phyloP scores from a whole-genome alignment of 2,888 invertebrate species.

The Elgonia sp. region DNA sequence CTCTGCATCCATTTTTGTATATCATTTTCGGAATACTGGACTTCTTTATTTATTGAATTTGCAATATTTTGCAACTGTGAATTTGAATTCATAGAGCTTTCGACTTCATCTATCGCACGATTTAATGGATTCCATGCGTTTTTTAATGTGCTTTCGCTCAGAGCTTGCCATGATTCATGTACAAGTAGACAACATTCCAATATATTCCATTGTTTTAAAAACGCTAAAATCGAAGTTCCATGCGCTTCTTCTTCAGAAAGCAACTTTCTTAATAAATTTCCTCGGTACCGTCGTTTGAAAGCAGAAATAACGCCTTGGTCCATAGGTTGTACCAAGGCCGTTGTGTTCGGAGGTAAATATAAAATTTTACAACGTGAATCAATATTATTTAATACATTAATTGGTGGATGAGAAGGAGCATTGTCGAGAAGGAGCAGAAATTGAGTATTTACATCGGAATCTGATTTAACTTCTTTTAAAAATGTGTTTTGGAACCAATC shows the following conservation, averaged over 20 bases:
- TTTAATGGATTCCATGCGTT: constrained; percentile 15
- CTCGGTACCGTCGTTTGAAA: constrained; percentile 69
- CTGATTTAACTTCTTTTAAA: not conserved
- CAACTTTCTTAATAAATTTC: constrained; percentile 13
- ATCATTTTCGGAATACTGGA: constrained; percentile 10
- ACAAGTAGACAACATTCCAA: constrained; percentile 10
- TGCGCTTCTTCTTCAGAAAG: not conserved
- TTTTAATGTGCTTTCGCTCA: not conserved
- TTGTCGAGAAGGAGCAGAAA: constrained; percentile 42
- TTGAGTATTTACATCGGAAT: not conserved
- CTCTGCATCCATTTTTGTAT: constrained; percentile 18
- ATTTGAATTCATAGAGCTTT: constrained; percentile 7
- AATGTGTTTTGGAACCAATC: constrained; percentile 53
- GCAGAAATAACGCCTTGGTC: constrained; percentile 79
- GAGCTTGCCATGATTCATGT: not conserved
- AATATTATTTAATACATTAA: constrained; percentile 14
- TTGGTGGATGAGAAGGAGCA: constrained; percentile 70
- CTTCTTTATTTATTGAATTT: constrained; percentile 10
- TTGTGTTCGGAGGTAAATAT: constrained; percentile 78
- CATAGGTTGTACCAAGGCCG: constrained; percentile 79
- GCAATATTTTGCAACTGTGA: constrained; percentile 16
- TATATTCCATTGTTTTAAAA: constrained; percentile 20
- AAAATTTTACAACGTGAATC: constrained; percentile 69
- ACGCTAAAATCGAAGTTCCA: not conserved
- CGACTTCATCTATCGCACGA: constrained; percentile 8